A percentile compares a stretch with the other conserved stretches of the same genome.
These are phyloP conservation scores for Drosophila nannoptera DNA, from an alignment of 1,140 invertebrate genomes.

Conservation along the genomic window DNA sequence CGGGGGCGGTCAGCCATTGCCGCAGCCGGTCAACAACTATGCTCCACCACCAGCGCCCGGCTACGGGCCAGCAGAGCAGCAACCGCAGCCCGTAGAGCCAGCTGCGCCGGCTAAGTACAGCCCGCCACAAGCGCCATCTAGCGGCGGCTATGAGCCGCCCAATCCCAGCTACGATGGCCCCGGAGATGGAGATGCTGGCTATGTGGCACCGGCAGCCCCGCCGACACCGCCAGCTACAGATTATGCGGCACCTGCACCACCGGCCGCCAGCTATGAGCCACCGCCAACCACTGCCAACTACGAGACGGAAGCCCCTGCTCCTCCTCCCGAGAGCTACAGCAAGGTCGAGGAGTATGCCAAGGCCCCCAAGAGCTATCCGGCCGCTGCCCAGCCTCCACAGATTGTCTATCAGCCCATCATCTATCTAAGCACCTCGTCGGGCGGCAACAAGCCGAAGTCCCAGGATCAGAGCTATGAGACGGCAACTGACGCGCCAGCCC, in stretches of 20 bases:
- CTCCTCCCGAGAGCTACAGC: conserved; percentile 37
- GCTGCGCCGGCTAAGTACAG: conserved; percentile 20
- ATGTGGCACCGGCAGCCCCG: conserved; percentile 26
- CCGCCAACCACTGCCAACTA: conserved; percentile 10
- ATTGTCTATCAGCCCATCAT: conserved; percentile 71
- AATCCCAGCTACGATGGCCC: conserved; percentile 53
- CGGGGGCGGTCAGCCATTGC: conserved; percentile 24
- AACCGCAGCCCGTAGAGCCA: neutral
- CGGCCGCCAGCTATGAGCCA: conserved; percentile 11
- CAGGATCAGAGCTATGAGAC: conserved; percentile 16
- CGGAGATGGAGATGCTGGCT: conserved; percentile 60
- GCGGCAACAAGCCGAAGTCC: conserved; percentile 12
- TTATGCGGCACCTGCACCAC: conserved; percentile 25
- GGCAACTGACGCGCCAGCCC: conserved; percentile 14
- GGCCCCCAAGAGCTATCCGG: conserved; percentile 29
- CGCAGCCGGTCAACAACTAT: conserved; percentile 32
- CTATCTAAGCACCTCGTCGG: conserved; percentile 44
- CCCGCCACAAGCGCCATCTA: conserved; percentile 1
- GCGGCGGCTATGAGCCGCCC: conserved; percentile 35
- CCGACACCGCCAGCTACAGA: neutral
- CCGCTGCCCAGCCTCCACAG: conserved; percentile 41
- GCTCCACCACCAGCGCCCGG: conserved; percentile 21
- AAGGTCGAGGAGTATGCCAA: conserved; percentile 28
- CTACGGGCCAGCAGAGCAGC: conserved; percentile 22
- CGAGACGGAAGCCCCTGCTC: neutral